Evolutionary conservation across 2,888 invertebrate genomes (phyloP), one percentile per base, ranked within the genome.

Genomic region (Pyrocoelia pectoralis): DNA sequence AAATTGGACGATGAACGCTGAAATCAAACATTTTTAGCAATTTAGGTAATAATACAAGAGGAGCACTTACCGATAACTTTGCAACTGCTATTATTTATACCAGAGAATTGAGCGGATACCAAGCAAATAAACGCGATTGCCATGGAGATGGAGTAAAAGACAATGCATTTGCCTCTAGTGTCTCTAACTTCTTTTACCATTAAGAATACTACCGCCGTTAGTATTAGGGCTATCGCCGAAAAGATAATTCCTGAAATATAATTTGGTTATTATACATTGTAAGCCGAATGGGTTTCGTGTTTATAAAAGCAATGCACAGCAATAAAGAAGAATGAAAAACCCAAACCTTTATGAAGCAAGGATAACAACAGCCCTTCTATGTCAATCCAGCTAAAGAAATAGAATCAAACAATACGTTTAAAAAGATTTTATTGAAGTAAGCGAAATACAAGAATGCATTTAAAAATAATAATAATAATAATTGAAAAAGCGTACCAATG

Each of bases 1-100:
- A 14, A 77, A 72, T 61, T 78, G 73, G 52, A 78, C 76, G 9
- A 77, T 29, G 56, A 72, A 75, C 51, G 79, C 79, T 77, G 62
- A 66, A 76, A 77, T n/a, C n/a, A n/a, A n/a, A n/a, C n/a, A n/a
- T n/a, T n/a, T 9, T 53, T 54, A 56, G 40, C 24, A 59, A 50
- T 10, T 59, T 15, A 54, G 14, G 17, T 43, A 1, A 40, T 40
- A 40, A n/a, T n/a, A n/a, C n/a, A n/a, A n/a, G n/a, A n/a, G n/a
- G n/a, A n/a, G n/a, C 14, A 65, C 73, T 73, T 73, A 78, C 79
- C 78, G 52, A 78, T 50, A 29, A 71, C 46, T 8, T 53, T 67
- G 56, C 80, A 80, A 0, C 67, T 66, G 1, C n/a, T 54, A 19
- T 67, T 64, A n/a, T 68, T 67, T n/a, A 71, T 64, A 29, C 58